phyloP scores from a whole-genome alignment of 2,113 vertebrate species.

The Rousettus leschenaultii region DNA sequence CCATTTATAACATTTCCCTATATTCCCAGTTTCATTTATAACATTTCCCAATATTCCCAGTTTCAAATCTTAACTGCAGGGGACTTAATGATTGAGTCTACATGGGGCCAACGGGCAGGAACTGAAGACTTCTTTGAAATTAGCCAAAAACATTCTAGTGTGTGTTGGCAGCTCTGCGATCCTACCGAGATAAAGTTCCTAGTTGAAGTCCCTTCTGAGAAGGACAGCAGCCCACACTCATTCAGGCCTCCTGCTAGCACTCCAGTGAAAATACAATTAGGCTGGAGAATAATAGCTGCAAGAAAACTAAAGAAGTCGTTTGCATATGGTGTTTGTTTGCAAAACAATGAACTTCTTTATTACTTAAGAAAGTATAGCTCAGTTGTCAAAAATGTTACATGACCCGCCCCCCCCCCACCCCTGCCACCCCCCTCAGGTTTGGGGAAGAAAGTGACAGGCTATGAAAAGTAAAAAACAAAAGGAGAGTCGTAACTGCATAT shows the following conservation, averaged over 20 bases:
- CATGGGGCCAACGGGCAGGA: constrained; percentile 68
- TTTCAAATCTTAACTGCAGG: constrained; percentile 69
- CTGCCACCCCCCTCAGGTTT: constrained; percentile 67
- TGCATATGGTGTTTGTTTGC: constrained; percentile 77
- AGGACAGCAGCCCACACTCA: constrained; percentile 66
- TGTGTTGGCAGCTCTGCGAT: constrained; percentile 8
- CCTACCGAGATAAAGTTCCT: constrained; percentile 33
- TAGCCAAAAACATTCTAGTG: constrained; percentile 72
- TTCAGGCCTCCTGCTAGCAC: constrained; percentile 66
- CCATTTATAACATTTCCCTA: constrained; percentile 28
- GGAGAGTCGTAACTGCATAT: neutral
- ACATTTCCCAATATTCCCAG: constrained; percentile 57
- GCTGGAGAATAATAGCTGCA: constrained; percentile 64
- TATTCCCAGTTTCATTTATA: constrained; percentile 64
- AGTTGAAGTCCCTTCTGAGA: constrained; percentile 50
- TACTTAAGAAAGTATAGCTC: constrained; percentile 74
- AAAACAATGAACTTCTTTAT: constrained; percentile 76
- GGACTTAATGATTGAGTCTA: constrained; percentile 75
- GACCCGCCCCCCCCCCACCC: neutral
- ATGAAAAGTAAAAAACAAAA: constrained; percentile 66
- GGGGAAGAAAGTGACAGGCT: constrained; percentile 55
- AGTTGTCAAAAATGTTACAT: constrained; percentile 83
- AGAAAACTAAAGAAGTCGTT: constrained; percentile 78
- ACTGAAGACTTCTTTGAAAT: constrained; percentile 78
- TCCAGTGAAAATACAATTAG: constrained; percentile 70